Evolutionary conservation across 2,888 invertebrate genomes (phyloP).

Genomic region (Branchipolynoe longqiensis): DNA sequence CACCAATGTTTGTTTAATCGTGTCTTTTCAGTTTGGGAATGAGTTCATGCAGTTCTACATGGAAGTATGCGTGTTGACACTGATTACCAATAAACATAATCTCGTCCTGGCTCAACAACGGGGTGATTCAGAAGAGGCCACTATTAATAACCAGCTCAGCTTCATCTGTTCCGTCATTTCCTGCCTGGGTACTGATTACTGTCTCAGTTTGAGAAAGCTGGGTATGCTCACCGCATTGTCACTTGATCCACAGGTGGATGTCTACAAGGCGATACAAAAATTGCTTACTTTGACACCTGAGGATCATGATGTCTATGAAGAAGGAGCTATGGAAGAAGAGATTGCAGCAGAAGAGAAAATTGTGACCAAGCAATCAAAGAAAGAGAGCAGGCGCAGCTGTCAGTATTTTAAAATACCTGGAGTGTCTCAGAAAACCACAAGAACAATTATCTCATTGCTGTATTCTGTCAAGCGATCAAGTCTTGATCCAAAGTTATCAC

Average conservation of each 20-base stretch:
- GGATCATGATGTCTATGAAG: conserved; percentile 5
- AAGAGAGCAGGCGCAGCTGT: neutral
- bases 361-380: neutral
- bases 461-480: neutral
- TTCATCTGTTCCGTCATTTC: conserved; percentile 42
- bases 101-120: neutral
- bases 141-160: neutral
- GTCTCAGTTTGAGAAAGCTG: conserved; percentile 8
- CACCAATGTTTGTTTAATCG: no score
- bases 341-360: neutral
- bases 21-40: conserved; percentile 66
- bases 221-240: conserved; percentile 24
- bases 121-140: neutral
- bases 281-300: neutral
- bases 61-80: conserved; percentile 53
- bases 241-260: conserved; percentile 23
- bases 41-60: conserved; percentile 67
- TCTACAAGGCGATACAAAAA: conserved; percentile 8
- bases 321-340: neutral
- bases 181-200: conserved; percentile 32
- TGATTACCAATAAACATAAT: conserved; percentile 26
- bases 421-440: neutral
- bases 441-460: neutral
- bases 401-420: neutral
- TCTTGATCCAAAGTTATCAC: neutral